phyloP scores from a whole-genome alignment of 92 coral and sea anemone genomes.

The Actinernus sp. region DNA sequence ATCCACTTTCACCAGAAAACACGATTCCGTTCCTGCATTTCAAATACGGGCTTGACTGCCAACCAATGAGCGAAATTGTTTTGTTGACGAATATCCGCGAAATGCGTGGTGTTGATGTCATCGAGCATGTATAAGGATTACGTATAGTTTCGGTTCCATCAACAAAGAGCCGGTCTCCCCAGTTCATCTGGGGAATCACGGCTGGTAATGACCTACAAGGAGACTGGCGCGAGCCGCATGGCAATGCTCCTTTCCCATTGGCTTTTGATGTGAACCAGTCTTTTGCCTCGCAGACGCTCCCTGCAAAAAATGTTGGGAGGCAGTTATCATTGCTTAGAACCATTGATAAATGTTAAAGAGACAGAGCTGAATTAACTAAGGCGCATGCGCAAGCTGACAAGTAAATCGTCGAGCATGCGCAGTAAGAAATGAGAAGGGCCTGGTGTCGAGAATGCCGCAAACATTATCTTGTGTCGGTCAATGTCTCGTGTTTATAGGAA shows the following conservation, averaged over 20 bases:
- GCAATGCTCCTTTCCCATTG: background rate
- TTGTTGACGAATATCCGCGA: background rate
- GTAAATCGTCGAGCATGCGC: no score
- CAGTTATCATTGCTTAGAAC: no score
- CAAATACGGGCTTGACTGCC: background rate
- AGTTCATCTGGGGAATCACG: background rate
- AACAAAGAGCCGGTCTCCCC: background rate
- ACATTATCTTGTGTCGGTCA: no score
- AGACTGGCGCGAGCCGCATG: background rate
- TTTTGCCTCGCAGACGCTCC: background rate
- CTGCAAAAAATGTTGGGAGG: no score
- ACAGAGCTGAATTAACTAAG: no score
- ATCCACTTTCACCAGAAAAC: background rate
- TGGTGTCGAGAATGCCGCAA: no score
- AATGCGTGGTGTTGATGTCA: no score
- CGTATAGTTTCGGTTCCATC: background rate
- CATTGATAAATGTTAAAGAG: no score
- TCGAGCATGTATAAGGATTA: background rate
- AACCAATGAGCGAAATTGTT: background rate
- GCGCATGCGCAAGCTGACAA: no score
- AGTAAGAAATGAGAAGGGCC: no score
- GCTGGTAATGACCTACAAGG: background rate
- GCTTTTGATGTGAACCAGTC: background rate
- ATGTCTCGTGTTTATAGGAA: no score
- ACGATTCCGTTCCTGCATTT: background rate